A percentile compares a stretch with the other conserved stretches of the same genome.
Conservation (phyloP, 2,888 invertebrate species). For the Drosophila mettleri region DNA sequence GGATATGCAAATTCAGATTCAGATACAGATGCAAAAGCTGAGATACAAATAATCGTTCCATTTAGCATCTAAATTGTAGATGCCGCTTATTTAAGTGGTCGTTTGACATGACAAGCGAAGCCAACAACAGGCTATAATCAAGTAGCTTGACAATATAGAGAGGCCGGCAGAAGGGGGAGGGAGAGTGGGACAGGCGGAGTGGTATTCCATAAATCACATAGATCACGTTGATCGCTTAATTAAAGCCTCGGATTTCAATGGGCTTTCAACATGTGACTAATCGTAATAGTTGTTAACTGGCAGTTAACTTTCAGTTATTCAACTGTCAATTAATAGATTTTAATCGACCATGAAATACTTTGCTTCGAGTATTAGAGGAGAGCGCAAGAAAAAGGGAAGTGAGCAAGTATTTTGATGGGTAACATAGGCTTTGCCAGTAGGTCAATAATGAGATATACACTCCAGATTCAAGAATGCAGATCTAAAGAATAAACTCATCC, state of each 20-base stretch:
- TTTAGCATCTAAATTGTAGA: conserved; percentile 29
- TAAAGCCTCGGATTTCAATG: conserved; percentile 2
- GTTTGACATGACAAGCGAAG: conserved; percentile 48
- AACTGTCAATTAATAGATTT: not conserved
- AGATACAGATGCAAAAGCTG: conserved; percentile 19
- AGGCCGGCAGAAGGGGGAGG: not conserved
- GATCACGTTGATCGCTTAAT: conserved; percentile 13
- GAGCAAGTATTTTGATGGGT: too few species aligned
- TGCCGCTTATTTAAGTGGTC: conserved; percentile 44
- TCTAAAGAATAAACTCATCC: too few species aligned
- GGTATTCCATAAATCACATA: not conserved
- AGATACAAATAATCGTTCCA: conserved; percentile 7
- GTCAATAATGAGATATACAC: too few species aligned
- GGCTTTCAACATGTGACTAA: conserved; percentile 10
- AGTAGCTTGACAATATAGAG: conserved; percentile 32
- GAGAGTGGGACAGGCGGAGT: not conserved
- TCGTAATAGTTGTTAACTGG: not conserved
- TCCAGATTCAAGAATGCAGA: too few species aligned
- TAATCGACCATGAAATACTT: not conserved
- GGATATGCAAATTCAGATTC: not conserved
- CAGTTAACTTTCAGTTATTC: conserved; percentile 1
- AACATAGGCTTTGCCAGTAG: too few species aligned
- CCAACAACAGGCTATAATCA: conserved; percentile 40
- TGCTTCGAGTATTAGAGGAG: not conserved
- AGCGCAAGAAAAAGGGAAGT: too few species aligned